A percentile compares a stretch with the other conserved stretches of the same genome.
Evolutionary conservation across 2,113 vertebrate genomes (phyloP).

Genomic region (Crotalus viridis): DNA sequence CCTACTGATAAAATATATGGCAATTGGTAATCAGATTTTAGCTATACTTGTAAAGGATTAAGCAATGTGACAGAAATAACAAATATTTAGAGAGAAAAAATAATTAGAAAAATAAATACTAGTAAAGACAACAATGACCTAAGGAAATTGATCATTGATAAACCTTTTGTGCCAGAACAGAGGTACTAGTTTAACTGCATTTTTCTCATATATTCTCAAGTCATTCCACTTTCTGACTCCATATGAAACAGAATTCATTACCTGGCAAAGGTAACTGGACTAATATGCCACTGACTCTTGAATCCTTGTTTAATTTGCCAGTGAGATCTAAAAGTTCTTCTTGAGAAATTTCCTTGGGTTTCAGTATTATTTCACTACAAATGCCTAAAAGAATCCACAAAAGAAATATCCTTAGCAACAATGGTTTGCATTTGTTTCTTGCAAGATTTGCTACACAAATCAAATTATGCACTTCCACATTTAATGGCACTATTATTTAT

Average conservation of each 20-base stretch:
- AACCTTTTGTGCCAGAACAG: not conserved
- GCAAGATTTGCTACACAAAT: not conserved
- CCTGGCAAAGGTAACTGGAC: conserved; percentile 89
- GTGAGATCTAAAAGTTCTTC: conserved; percentile 86
- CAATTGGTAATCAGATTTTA: not conserved
- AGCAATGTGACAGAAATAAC: not conserved
- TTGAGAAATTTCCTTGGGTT: conserved; percentile 81
- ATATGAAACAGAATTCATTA: conserved; percentile 40
- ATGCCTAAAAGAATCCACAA: conserved; percentile 64
- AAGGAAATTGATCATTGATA: not conserved
- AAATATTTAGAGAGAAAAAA: not conserved
- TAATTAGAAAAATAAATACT: not conserved
- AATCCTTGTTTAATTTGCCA: conserved; percentile 82
- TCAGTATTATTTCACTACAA: conserved; percentile 83
- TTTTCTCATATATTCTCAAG: not conserved
- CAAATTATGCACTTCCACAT: not conserved
- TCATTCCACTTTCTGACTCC: not conserved
- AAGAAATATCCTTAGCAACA: not conserved
- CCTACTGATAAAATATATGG: not conserved
- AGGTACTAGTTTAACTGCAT: not conserved
- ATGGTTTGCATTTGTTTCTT: not conserved
- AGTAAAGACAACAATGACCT: not conserved
- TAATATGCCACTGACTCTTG: conserved; percentile 84
- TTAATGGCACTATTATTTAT: not conserved
- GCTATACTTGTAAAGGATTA: not conserved